Base-by-base conservation (phyloP, 1,140 invertebrate genomes). In the Wasmannia auropunctata region DNA sequence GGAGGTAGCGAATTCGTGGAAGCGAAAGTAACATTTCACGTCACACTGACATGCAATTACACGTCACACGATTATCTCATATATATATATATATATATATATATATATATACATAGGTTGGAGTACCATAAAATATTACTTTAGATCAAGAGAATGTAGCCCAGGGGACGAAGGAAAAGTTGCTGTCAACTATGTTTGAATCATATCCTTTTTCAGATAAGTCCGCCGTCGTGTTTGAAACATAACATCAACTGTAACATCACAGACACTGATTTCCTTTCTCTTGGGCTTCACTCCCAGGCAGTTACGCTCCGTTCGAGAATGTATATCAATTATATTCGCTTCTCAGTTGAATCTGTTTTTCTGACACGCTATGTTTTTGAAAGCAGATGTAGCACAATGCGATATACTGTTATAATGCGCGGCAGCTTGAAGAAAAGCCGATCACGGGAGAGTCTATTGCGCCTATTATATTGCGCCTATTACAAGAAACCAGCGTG, bases 11-110 rank as follows among this genome's bases (percentile, higher is more conserved):
- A 67, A 67, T 67, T 79, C n/a, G 7, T 49, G 14, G 60, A 79
- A 49, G 43, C 56, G n/a, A 67, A 65, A 51, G n/a, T 67, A n/a
- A 67, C 43, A 51, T 34, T 80, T 54, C 22, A 49, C n/a, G 43
- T 51, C 43, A 34, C n/a, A 19, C 28, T 60, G 34, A 76, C 37
- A 10, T 43, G 40, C 28, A n/a, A 67, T 51, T 79, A 67, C 31
- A 79, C 0, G 28, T 79, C 37, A 25, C 22, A 79, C 7, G 37
- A 43, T 76, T 76, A 62, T 76, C 58, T 72, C 28, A 51, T 72
- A 54, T 31, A 31, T 25, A 25, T 25, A 19, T 7, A 28, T n/a
- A 74, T 46, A 46, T 16, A 25, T 25, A 16, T 16, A 28, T 3
- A n/a, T 19, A 74, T 19, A 75, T 34, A 62, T 8, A 19, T 16